These are phyloP conservation scores for Tiliqua scincoides DNA, from an alignment of 2,113 vertebrate species.

Conservation along the genomic window DNA sequence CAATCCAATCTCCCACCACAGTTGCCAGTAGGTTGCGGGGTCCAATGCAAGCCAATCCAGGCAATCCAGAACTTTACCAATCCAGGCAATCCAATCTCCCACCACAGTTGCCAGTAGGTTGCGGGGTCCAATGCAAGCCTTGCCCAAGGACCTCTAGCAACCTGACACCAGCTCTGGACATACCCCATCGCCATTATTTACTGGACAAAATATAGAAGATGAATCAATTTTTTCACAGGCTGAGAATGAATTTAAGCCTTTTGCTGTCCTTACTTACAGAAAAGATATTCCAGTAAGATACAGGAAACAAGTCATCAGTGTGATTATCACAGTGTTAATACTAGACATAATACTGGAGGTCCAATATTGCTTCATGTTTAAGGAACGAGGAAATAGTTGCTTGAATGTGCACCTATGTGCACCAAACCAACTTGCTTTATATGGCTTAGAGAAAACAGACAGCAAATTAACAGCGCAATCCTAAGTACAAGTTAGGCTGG, in stretches of 20 bases:
- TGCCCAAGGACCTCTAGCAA: too few relatives aligned
- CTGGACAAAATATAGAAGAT: neutral
- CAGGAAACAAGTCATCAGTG: neutral
- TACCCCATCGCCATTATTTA: neutral
- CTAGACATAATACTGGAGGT: neutral
- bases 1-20: too few relatives aligned
- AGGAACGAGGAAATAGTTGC: neutral
- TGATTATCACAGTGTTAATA: neutral
- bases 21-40: too few relatives aligned
- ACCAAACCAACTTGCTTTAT: neutral
- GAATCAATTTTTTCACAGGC: neutral
- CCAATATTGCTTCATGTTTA: neutral
- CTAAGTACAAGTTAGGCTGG: too few relatives aligned
- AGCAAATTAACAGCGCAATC: neutral
- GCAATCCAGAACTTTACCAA: too few relatives aligned
- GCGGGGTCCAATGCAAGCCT: too few relatives aligned
- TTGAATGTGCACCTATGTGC: neutral
- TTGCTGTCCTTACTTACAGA: neutral
- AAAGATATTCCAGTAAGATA: neutral
- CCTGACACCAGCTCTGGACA: neutral
- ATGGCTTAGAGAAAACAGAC: neutral
- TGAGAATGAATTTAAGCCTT: neutral
- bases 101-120: too few relatives aligned
- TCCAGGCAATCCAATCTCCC: too few relatives aligned
- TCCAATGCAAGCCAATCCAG: too few relatives aligned